Conservation (phyloP, 1,140 invertebrate genomes). For the Leptinotarsa texana region DNA sequence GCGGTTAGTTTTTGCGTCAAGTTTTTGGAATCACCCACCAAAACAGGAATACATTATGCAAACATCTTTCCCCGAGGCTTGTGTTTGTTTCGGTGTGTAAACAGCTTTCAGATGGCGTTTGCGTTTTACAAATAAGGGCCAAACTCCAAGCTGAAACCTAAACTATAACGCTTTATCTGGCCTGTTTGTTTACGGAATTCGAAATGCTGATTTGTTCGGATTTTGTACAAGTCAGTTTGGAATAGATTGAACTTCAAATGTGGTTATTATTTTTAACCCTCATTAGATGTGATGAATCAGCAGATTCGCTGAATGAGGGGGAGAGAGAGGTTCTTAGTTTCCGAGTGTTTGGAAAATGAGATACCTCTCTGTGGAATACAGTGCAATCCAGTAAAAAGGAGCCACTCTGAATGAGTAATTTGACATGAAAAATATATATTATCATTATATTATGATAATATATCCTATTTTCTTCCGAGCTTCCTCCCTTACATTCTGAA, state of each 20-base stretch:
- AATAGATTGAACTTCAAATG: not conserved
- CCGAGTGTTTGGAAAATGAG: too few relatives aligned
- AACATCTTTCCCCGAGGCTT: not conserved
- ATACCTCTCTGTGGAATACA: too few relatives aligned
- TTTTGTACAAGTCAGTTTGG: not conserved
- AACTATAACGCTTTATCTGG: slow-evolving; percentile 6
- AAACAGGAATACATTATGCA: slow-evolving; percentile 13
- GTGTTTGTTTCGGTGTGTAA: slow-evolving; percentile 4
- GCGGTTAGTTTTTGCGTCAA: not conserved
- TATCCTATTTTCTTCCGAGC: too few relatives aligned
- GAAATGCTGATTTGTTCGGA: not conserved
- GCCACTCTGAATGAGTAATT: too few relatives aligned
- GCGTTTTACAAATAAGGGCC: slow-evolving; percentile 5
- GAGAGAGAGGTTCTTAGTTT: too few relatives aligned
- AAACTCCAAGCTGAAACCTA: not conserved
- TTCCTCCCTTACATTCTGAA: too few relatives aligned
- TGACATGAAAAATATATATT: too few relatives aligned
- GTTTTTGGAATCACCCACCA: slow-evolving; percentile 9
- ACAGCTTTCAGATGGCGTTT: slow-evolving; percentile 16
- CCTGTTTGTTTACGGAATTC: not conserved
- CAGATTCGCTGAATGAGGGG: not conserved
- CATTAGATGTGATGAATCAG: slow-evolving; percentile 1
- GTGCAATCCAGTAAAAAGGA: too few relatives aligned
- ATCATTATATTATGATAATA: too few relatives aligned
- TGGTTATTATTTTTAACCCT: not conserved